phyloP scores from a whole-genome alignment of 2,113 vertebrate genomes.

The Callaeas wilsoni region DNA sequence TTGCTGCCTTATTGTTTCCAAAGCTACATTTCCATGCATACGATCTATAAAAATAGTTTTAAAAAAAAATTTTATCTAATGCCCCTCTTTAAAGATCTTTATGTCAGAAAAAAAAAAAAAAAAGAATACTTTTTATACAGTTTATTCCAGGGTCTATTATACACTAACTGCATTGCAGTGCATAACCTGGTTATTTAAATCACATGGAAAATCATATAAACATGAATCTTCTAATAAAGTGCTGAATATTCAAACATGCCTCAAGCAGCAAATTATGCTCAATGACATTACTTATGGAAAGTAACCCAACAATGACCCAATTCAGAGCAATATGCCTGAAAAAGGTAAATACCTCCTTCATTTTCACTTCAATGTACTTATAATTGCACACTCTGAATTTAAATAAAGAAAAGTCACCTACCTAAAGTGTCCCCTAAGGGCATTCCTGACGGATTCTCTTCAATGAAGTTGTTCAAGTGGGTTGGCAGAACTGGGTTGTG shows the following conservation, averaged over 20 bases:
- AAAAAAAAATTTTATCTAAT: conserved; percentile 14
- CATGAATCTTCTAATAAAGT: conserved; percentile 62
- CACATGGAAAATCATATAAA: conserved; percentile 50
- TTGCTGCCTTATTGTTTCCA: conserved; percentile 89
- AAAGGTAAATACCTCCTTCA: conserved; percentile 34
- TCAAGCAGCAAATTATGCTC: conserved; percentile 32
- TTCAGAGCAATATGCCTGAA: conserved; percentile 17
- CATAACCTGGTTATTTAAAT: conserved; percentile 37
- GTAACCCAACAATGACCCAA: conserved; percentile 39
- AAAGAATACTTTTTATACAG: conserved; percentile 43
- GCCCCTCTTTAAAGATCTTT: conserved; percentile 30
- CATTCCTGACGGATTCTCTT: conserved; percentile 83
- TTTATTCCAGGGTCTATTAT: conserved; percentile 47
- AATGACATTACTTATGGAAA: conserved; percentile 48
- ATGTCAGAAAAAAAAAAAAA: conserved; percentile 19
- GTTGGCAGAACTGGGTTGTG: conserved; percentile 79
- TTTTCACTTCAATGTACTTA: conserved; percentile 9
- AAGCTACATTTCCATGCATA: conserved; percentile 82
- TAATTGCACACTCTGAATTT: conserved; percentile 22
- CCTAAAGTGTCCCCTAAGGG: conserved; percentile 85
- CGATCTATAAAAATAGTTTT: conserved; percentile 72
- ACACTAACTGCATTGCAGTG: conserved; percentile 52
- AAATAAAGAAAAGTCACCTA: conserved; percentile 71
- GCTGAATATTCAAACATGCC: conserved; percentile 37
- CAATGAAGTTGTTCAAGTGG: conserved; percentile 89